Conservation (phyloP, 2,113 vertebrate genomes). For the Cephalopterus ornatus region DNA sequence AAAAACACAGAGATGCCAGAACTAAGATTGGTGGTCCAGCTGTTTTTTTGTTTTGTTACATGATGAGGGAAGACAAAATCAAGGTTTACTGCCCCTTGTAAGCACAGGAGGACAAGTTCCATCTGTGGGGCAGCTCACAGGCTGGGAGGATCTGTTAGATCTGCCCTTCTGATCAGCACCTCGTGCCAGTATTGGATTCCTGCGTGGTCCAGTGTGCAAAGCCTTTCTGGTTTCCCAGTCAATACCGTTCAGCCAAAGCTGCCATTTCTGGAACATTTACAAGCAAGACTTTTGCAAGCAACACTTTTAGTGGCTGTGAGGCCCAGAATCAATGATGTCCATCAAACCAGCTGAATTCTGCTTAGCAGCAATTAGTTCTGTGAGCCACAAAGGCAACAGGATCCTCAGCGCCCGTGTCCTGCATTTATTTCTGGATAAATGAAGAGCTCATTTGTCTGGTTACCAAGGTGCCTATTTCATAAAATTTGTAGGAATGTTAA, state of each 20-base stretch:
- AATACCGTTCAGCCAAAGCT: background rate
- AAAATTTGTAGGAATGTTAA: background rate
- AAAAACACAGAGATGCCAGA: background rate
- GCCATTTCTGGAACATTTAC: fast-evolving
- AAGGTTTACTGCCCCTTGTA: background rate
- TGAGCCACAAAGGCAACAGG: background rate
- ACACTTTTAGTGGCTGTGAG: background rate
- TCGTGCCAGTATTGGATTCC: background rate
- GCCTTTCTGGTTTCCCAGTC: background rate
- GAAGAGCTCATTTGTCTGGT: background rate
- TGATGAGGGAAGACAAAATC: no score
- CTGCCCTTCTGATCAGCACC: background rate
- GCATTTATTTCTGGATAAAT: background rate
- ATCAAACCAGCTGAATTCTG: background rate
- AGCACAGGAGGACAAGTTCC: background rate
- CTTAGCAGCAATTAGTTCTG: background rate
- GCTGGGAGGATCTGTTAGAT: background rate
- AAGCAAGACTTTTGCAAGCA: background rate
- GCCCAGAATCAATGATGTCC: background rate
- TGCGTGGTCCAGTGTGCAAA: background rate
- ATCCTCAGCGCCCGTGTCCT: background rate
- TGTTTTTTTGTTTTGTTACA: background rate
- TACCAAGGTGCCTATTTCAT: background rate
- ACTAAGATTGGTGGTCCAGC: background rate
- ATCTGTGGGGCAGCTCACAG: background rate